phyloP scores from a whole-genome alignment of 2,888 invertebrate species.

The Drosophila setosimentum region DNA sequence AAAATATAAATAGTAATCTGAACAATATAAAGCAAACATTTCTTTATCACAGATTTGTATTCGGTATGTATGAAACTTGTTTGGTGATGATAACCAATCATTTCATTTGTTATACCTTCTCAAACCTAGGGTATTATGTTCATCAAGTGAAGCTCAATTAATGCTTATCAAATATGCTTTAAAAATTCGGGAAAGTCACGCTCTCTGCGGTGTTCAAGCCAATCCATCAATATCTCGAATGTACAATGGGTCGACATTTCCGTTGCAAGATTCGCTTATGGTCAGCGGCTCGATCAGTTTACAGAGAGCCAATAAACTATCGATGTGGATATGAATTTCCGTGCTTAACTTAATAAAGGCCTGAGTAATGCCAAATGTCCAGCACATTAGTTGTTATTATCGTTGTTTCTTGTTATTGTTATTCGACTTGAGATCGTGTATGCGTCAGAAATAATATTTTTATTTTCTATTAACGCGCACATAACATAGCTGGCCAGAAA shows the following conservation, averaged over 20 bases:
- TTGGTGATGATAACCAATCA: background rate
- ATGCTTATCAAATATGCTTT: conserved; percentile 42
- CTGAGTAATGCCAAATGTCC: conserved; percentile 42
- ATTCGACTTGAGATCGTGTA: conserved; percentile 18
- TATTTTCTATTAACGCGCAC: conserved; percentile 65
- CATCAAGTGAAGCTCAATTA: conserved; percentile 22
- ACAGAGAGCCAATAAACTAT: conserved; percentile 49
- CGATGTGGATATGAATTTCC: conserved; percentile 49
- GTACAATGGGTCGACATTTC: conserved; percentile 48
- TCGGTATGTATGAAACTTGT: background rate
- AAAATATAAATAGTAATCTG: background rate
- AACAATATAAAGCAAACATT: background rate
- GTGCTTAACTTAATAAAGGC: conserved; percentile 18
- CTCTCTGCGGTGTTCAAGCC: conserved; percentile 27
- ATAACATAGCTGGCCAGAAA: conserved; percentile 26
- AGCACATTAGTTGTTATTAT: conserved; percentile 22
- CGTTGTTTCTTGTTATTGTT: conserved; percentile 20
- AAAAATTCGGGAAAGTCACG: conserved; percentile 54
- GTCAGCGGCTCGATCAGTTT: conserved; percentile 24
- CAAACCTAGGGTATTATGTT: background rate
- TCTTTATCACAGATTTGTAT: background rate
- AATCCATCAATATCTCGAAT: conserved; percentile 44
- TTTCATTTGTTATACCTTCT: background rate
- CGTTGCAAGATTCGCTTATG: conserved; percentile 57
- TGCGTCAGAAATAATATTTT: conserved; percentile 59